Base-by-base conservation (phyloP, 2,888 invertebrate species). In the Erynnis tages region DNA sequence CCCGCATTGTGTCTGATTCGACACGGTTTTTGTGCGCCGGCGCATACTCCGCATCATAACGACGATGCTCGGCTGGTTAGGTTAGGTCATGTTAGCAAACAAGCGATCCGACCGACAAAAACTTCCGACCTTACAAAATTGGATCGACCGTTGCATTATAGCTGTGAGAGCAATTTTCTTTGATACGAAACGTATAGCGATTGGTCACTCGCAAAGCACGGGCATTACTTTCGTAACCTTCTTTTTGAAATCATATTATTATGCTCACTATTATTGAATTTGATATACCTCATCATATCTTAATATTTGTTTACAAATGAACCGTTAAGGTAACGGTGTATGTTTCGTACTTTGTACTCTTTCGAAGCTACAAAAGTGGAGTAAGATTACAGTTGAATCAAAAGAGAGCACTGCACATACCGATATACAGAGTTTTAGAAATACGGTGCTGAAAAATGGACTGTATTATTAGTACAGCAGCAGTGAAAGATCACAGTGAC, bases 1-100 rank as follows among this genome's bases (percentile, higher is more conserved):
- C 61, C 61, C 65, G 66, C 71, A 70, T 82, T 82, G 78, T 81
- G 73, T 59, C 62, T 68, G 70, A 86, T 88, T 86, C 71, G 85
- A 68, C 67, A 76, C 69, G 82, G 75, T 83, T 87, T 83, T 87
- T 86, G 74, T 84, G 66, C 58, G 60, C 58, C 59, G 55, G 61
- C 63, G 63, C 61, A 65, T 63, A 57, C 56, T 55, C 59, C 37
- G 54, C 67, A 71, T 76, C 77, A 73, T 75, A 65, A 71, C 74
- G 72, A 73, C 69, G 63, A 55, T 62, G 63, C 71, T 58, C 63
- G 54, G 30, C 54, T 66, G 50, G 66, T 67, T 67, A 61, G 56
- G 63, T 62, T 63, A 69, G 69, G 69, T 69, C 67, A 61, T 61
- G 66, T 60, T 62, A 57, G 55, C 59, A 60, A 50, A 50, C 50